These are phyloP conservation scores for Nomada goodeniana DNA, from an alignment of 2,888 invertebrate species.

Conservation along the genomic window DNA sequence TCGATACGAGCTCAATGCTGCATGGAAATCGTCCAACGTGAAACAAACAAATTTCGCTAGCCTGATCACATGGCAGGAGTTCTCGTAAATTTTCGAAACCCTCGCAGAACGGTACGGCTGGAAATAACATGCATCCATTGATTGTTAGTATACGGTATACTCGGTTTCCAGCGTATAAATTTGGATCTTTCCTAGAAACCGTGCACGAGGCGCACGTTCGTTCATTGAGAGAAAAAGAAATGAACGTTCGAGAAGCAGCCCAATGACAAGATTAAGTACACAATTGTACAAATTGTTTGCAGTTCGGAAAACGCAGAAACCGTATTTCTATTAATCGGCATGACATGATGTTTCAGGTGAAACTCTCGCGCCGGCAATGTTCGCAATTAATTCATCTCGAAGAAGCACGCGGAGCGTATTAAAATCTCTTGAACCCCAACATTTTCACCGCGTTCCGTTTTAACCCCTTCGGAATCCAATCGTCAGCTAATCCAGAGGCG, in stretches of 20 bases:
- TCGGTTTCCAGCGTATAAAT: background rate
- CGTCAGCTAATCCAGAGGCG: background rate
- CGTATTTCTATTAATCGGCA: too few relatives aligned
- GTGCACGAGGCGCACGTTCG: background rate
- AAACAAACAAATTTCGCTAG: constrained; percentile 22
- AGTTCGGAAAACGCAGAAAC: background rate
- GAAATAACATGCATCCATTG: constrained; percentile 36
- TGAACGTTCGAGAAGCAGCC: background rate
- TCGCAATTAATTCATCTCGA: too few relatives aligned
- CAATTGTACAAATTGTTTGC: background rate
- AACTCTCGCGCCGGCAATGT: too few relatives aligned
- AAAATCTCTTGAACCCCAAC: too few relatives aligned
- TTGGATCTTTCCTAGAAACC: background rate
- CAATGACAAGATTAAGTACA: background rate
- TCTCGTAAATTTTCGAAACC: constrained; percentile 25
- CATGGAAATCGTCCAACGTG: background rate
- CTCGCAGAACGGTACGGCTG: constrained; percentile 8
- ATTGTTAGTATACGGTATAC: constrained; percentile 3
- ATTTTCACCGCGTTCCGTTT: background rate
- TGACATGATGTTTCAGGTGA: too few relatives aligned
- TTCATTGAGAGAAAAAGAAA: background rate
- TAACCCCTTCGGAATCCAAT: background rate
- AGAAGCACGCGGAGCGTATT: too few relatives aligned
- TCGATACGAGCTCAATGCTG: background rate
- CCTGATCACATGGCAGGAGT: background rate